Base-by-base conservation (phyloP, 2,888 invertebrate species). In the Dynastes hyllus region DNA sequence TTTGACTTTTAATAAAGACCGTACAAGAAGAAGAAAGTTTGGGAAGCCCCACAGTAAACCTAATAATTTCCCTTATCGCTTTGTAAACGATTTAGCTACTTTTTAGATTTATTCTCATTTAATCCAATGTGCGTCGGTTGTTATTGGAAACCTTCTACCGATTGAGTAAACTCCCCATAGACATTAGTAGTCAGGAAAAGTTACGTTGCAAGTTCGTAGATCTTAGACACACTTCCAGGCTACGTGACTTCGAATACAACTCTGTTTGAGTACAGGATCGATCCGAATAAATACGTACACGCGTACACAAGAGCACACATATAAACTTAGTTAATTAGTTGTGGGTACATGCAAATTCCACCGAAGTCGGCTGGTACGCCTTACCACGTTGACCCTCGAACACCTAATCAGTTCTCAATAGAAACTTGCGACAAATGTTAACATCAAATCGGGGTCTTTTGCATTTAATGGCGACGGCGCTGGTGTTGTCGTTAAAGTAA, bases 251-350 rank as follows among this genome's bases (percentile, higher is more conserved):
- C 40, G 40, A 58, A 40, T 73, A 58, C 11, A 16, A 1, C 11
- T 27, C 40, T 40, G 58, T 73, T 58, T 55, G 73, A 11, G 55
- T 27, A 69, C 32, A 40, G 40, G 73, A 77, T 67, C 77, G 77
- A 77, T 77, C 55, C 53, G 67, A 67, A 77, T 67, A 67, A 67
- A 67, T 67, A 73, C 58, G 37, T 66, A 58, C 53, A 29, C 3
- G 29, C 58, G 16, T 40, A 40, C n/a, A 73, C 73, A 77, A 4
- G n/a, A 37, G 16, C 58, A 16, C n/a, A 73, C 73, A 77, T 58
- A 67, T 27, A 40, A 76, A 77, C 53, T 77, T 66, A 55, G 67
- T 77, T 77, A 77, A 77, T 77, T 67, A 67, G 53, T 67, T 66
- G 32, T 67, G 27, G 58, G 32, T 27, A 37, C 40, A 58, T 73